Percentiles rank a stretch among this genome's conserved stretches.
These are phyloP conservation scores for Columbina picui DNA, from an alignment of 2,113 vertebrate genomes.

Conservation along the genomic window DNA sequence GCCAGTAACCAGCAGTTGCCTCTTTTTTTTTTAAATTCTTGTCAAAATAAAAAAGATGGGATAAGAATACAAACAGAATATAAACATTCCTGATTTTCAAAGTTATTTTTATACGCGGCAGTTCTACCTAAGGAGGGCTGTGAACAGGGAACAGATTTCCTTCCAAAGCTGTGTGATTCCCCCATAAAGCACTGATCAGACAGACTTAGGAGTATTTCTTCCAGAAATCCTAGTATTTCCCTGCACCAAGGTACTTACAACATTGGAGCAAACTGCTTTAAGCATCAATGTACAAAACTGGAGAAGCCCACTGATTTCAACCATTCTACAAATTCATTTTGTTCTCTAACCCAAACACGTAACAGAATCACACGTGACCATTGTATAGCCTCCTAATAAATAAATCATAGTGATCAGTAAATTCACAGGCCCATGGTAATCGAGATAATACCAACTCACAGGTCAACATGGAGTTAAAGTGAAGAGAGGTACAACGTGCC, in stretches of 20 bases:
- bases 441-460: background rate
- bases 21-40: background rate
- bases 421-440: background rate
- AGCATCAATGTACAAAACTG: background rate
- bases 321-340: background rate
- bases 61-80: background rate
- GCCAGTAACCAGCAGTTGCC: background rate
- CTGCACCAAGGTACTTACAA: background rate
- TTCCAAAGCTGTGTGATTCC: background rate
- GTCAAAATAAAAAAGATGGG: background rate
- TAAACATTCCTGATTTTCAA: background rate
- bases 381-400: background rate
- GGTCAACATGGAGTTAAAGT: accelerated
- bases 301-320: background rate
- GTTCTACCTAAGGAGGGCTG: background rate
- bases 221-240: background rate
- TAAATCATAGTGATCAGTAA: background rate
- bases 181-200: background rate
- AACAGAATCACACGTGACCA: background rate
- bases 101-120: background rate
- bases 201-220: background rate
- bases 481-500: background rate
- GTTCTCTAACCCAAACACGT: background rate
- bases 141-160: background rate
- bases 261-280: background rate